phyloP scores from a whole-genome alignment of 2,888 invertebrate genomes.

The Drosophila tanythrix region DNA sequence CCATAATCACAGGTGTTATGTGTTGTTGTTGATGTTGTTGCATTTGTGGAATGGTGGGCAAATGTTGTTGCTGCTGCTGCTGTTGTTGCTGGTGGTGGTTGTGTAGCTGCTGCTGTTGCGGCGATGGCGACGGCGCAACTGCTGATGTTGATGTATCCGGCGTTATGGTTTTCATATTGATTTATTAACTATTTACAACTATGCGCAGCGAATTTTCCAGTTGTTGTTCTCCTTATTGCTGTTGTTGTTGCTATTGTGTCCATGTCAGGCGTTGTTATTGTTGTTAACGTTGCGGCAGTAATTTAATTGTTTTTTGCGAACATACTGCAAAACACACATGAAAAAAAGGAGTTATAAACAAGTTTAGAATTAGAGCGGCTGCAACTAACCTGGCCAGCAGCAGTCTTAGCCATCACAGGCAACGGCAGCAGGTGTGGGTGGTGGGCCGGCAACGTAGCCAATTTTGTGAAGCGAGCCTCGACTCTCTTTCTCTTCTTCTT shows the following conservation, averaged over 20 bases:
- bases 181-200: conserved; percentile 57
- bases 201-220: conserved; percentile 36
- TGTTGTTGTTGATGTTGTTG: conserved; percentile 57
- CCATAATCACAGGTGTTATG: conserved; percentile 74
- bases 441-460: conserved; percentile 23
- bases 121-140: conserved; percentile 40
- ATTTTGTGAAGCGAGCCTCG: conserved; percentile 23
- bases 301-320: conserved; percentile 66
- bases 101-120: conserved; percentile 16
- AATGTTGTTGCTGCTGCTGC: conserved; percentile 55
- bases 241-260: conserved; percentile 40
- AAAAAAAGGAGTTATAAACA: conserved; percentile 4
- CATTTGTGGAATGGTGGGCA: conserved; percentile 66
- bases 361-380: conserved; percentile 5
- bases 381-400: conserved; percentile 77
- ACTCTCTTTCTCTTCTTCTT: conserved; percentile 4
- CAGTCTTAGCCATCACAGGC: conserved; percentile 70
- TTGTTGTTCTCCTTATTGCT: conserved; percentile 12
- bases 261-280: conserved; percentile 58
- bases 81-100: conserved; percentile 31
- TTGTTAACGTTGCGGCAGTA: conserved; percentile 23
- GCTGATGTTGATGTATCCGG: conserved; percentile 67
- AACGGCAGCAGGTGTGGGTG: conserved; percentile 14
- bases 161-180: conserved; percentile 75
- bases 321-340: conserved; percentile 54